Evolutionary conservation across 2,888 invertebrate species (phyloP).

Genomic region (Drosophila limbata): DNA sequence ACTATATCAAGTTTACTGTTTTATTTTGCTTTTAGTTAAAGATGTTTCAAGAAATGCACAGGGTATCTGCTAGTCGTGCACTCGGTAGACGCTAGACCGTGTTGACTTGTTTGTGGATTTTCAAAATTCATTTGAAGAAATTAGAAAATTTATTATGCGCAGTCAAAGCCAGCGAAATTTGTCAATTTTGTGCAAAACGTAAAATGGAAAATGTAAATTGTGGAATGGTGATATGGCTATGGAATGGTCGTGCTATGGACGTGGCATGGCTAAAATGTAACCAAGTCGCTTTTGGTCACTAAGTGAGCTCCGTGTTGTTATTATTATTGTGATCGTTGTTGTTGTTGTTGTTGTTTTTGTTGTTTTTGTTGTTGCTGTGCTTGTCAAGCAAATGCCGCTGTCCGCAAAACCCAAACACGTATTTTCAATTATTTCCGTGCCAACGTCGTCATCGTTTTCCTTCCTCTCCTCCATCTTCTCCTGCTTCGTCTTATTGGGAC

Average conservation of each 20-base stretch:
- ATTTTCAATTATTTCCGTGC: conserved; percentile 83
- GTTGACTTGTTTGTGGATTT: conserved; percentile 37
- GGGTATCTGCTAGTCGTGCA: neutral
- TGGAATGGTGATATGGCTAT: conserved; percentile 1
- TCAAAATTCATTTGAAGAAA: conserved; percentile 72
- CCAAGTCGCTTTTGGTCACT: conserved; percentile 47
- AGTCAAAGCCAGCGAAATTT: conserved; percentile 62
- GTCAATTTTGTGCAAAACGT: conserved; percentile 51
- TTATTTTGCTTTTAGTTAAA: too few species aligned
- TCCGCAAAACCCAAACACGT: conserved; percentile 82
- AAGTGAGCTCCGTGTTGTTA: conserved; percentile 39
- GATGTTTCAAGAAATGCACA: neutral
- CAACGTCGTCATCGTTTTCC: conserved; percentile 54
- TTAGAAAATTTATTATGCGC: conserved; percentile 71
- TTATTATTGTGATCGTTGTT: conserved; percentile 18
- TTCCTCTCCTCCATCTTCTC: neutral
- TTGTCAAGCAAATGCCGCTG: conserved; percentile 68
- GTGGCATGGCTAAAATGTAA: conserved; percentile 12
- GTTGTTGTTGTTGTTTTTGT: conserved; percentile 29
- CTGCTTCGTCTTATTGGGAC: neutral
- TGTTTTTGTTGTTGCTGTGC: conserved; percentile 31
- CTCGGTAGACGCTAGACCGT: neutral
- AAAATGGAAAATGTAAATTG: conserved; percentile 1
- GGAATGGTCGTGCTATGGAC: neutral
- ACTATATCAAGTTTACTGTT: too few species aligned